These are phyloP conservation scores for Marronus borbonicus DNA, from an alignment of 2,888 invertebrate species.

Conservation along the genomic window DNA sequence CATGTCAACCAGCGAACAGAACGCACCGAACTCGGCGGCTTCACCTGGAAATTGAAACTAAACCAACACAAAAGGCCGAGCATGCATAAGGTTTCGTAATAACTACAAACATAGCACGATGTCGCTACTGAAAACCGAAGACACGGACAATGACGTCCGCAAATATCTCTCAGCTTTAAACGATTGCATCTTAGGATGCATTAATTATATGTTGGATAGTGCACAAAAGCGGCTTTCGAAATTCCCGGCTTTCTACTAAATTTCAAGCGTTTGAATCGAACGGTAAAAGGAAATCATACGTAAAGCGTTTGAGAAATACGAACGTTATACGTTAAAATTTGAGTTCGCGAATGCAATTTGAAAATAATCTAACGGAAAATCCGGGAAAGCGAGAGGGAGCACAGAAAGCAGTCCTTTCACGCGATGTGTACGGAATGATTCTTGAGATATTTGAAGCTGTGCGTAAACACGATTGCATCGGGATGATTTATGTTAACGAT, in stretches of 20 bases:
- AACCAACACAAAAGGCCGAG: conserved; percentile 36
- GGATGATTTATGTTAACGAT: conserved; percentile 69
- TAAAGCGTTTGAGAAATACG: too few species aligned
- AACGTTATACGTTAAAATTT: too few species aligned
- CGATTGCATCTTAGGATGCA: conserved; percentile 45
- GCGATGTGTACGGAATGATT: conserved; percentile 21
- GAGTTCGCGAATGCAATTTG: background rate
- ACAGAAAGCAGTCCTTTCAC: background rate
- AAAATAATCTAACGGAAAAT: conserved; percentile 1
- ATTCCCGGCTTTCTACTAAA: too few species aligned
- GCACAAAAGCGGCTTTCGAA: background rate
- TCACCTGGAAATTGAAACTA: conserved; percentile 55
- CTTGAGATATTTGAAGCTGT: conserved; percentile 48
- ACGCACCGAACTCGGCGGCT: conserved; percentile 54
- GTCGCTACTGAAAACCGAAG: background rate
- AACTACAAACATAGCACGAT: background rate
- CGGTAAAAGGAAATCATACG: too few species aligned
- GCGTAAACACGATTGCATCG: conserved; percentile 64
- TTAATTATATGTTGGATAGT: conserved; percentile 15
- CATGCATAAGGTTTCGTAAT: conserved; percentile 52
- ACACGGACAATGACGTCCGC: background rate
- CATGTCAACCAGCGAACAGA: conserved; percentile 63
- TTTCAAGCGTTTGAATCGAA: too few species aligned
- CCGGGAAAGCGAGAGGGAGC: background rate
- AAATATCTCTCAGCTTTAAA: conserved; percentile 3